Percentiles rank a stretch among this genome's conserved stretches.
Evolutionary conservation across 2,888 invertebrate species (phyloP).

Genomic region (Ligdia adustata): DNA sequence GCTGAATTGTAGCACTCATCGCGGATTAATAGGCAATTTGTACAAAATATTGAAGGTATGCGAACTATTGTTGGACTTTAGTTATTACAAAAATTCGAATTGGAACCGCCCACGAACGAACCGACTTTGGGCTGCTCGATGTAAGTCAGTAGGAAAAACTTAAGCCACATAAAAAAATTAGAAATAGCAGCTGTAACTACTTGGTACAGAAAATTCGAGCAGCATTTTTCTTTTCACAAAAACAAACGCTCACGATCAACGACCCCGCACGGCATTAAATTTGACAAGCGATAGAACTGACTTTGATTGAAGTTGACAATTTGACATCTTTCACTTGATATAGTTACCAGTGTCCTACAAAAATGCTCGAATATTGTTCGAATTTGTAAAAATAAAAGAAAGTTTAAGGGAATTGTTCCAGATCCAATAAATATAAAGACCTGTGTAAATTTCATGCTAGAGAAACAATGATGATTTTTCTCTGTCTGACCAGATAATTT

Average conservation of each 20-base stretch:
- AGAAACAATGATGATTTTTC: too few relatives aligned
- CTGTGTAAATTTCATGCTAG: too few relatives aligned
- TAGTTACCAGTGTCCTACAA: not conserved
- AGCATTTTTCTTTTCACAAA: conserved; percentile 10
- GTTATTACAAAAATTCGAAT: not conserved
- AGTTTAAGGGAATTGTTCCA: too few relatives aligned
- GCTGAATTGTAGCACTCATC: conserved; percentile 22
- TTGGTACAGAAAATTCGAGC: not conserved
- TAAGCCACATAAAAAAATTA: too few relatives aligned
- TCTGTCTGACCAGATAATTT: too few relatives aligned
- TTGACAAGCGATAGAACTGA: not conserved
- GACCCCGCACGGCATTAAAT: conserved; percentile 6
- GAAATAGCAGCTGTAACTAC: not conserved
- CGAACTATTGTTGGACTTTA: not conserved
- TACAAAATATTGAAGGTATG: not conserved
- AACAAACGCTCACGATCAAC: conserved; percentile 7
- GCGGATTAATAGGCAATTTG: not conserved
- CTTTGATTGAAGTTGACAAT: not conserved
- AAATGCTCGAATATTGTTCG: not conserved
- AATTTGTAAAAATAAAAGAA: too few relatives aligned
- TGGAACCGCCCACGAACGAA: not conserved
- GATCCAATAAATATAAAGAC: too few relatives aligned
- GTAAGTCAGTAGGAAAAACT: not conserved
- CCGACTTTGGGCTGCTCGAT: not conserved
- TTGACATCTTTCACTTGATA: not conserved